Base-by-base conservation (phyloP, 2,797 vertebrate genomes). In the Geotrypetes seraphini region DNA sequence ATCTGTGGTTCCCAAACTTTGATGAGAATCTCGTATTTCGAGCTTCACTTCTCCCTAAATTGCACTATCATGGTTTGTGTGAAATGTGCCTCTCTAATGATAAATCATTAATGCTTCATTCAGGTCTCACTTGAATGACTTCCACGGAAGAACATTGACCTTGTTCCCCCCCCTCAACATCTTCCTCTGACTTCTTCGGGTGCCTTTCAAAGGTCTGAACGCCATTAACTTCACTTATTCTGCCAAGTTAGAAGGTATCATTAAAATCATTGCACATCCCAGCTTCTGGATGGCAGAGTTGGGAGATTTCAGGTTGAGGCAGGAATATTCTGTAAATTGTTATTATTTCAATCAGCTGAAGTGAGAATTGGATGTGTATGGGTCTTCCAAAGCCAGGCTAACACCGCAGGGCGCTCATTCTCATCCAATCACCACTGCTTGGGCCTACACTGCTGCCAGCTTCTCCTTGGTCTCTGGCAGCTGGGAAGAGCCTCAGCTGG, bases 281-380 rank as follows among this genome's bases (percentile, higher is more conserved):
- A 57, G 66, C 73, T 74, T 74, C 69, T 74, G 69, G 70, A 69
- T 76, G 57, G 57, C 49, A 53, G 61, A 51, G 58, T 47, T 50
- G 50, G 62, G 63, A 70, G 68, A 65, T 69, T 76, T 71, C 65
- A 73, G 65, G 69, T 66, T 69, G 68, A 72, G 60, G 64, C 65
- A 73, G 56, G 64, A 65, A 60, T 71, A 56, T 50, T 50, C 60
- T 23, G 51, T 0, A 59, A 58, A 56, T 63, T 68, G 67, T 74
- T 68, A 73, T 76, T 73, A 69, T 55, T 33, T 67, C 73, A 76
- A 76, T 76, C 69, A 71, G 62, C 63, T 45, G 43, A 51, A 66
- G 69, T 68, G 67, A 63, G 65, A 76, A 76, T 71, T 73, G 65
- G 58, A 65, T 62, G 3, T 14, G 56, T 1, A 3, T 28, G 48